Evolutionary conservation across 2,113 vertebrate genomes (phyloP).

Genomic region (Megalops atlanticus): DNA sequence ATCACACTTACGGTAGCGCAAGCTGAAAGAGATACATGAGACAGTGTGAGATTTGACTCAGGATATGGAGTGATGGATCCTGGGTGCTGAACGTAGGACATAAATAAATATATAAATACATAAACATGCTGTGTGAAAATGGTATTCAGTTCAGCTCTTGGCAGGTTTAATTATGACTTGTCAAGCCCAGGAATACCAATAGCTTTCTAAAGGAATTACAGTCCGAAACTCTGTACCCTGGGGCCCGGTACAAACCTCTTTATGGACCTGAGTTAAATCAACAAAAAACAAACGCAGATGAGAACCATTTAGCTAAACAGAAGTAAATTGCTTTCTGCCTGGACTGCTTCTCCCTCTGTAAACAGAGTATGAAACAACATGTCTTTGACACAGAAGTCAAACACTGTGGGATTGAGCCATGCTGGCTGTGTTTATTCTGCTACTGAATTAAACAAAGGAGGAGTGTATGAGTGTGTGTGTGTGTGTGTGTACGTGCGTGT

Average conservation of each 20-base stretch:
- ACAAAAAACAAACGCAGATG: slow-evolving; percentile 35
- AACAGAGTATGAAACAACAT: not conserved
- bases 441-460: slow-evolving; percentile 15
- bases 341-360: slow-evolving; percentile 7
- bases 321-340: slow-evolving; percentile 34
- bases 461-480: not conserved
- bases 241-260: slow-evolving; percentile 33
- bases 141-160: too few species aligned
- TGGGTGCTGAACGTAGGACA: too few species aligned
- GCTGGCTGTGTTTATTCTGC: slow-evolving; percentile 10
- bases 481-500: not conserved
- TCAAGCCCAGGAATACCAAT: slow-evolving; percentile 34
- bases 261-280: slow-evolving; percentile 35
- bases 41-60: too few species aligned
- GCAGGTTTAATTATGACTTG: slow-evolving; percentile 39
- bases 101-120: too few species aligned
- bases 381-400: not conserved
- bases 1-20: too few species aligned
- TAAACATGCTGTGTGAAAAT: too few species aligned
- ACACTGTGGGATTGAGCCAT: slow-evolving; percentile 17
- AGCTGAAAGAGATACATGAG: too few species aligned
- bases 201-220: slow-evolving; percentile 39
- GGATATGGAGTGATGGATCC: too few species aligned
- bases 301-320: slow-evolving; percentile 30
- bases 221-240: slow-evolving; percentile 23